Evolutionary conservation across 2,113 vertebrate genomes (phyloP).

Genomic region (Electrona antarctica): DNA sequence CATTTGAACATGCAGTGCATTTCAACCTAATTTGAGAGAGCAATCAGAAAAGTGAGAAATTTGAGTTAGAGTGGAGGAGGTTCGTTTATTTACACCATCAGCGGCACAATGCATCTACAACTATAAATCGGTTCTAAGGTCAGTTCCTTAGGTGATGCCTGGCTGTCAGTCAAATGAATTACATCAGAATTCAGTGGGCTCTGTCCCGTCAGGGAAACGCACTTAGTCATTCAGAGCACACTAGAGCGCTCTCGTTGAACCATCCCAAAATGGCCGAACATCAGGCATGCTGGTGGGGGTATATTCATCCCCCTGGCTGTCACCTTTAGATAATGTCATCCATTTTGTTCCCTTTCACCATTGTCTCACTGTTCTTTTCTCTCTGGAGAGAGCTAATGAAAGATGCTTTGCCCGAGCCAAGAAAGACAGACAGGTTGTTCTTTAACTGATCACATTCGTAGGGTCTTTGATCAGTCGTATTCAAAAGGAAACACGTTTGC

Average conservation of each 20-base stretch:
- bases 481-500: constrained; percentile 28
- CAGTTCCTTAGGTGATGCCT: constrained; percentile 68
- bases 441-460: not conserved
- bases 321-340: constrained; percentile 72
- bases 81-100: constrained; percentile 29
- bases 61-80: constrained; percentile 14
- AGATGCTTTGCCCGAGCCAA: constrained; percentile 29
- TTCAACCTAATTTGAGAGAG: no score
- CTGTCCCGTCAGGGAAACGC: constrained; percentile 65
- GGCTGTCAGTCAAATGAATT: constrained; percentile 67
- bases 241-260: constrained; percentile 69
- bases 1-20: no score
- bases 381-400: constrained; percentile 11
- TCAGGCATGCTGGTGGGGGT: constrained; percentile 66
- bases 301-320: constrained; percentile 55
- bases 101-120: constrained; percentile 38
- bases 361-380: constrained; percentile 11
- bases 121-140: constrained; percentile 43
- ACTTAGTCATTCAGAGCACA: constrained; percentile 77
- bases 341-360: constrained; percentile 54
- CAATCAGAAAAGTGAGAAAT: not conserved
- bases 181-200: constrained; percentile 72
- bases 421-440: constrained; percentile 17
- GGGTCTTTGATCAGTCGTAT: constrained; percentile 32
- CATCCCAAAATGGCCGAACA: constrained; percentile 77